phyloP scores from a whole-genome alignment of 53 echinoderm and acorn worm genomes.

The Hippasteria phrygiana region DNA sequence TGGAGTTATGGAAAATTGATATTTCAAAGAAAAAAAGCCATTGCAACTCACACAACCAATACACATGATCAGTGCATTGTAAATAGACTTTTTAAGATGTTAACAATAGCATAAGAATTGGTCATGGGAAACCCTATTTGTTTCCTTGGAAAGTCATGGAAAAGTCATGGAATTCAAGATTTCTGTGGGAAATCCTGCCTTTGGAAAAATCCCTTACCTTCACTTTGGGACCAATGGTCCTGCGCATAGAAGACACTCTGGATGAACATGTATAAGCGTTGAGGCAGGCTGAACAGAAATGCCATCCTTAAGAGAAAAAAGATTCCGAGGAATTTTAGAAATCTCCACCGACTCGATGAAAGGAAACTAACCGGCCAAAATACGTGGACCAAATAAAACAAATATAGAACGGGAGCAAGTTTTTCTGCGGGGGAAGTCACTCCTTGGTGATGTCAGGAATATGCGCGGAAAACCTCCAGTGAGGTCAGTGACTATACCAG shows the following conservation, averaged over 20 bases:
- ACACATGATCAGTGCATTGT: no score
- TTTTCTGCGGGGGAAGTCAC: background rate
- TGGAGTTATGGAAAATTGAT: no score
- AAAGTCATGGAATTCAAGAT: no score
- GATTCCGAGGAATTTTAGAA: conserved; percentile 4
- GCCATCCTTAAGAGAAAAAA: conserved; percentile 17
- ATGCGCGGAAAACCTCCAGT: background rate
- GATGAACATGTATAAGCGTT: conserved; percentile 70
- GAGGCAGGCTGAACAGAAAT: conserved; percentile 68
- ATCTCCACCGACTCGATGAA: background rate
- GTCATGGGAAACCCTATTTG: no score
- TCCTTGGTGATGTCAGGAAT: conserved; percentile 1
- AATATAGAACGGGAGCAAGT: background rate
- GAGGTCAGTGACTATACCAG: conserved; percentile 52
- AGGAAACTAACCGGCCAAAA: background rate
- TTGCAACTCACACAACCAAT: no score
- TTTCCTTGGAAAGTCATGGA: no score
- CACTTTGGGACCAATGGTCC: conserved; percentile 47
- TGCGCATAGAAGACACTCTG: conserved; percentile 67
- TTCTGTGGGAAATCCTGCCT: no score
- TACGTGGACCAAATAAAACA: background rate
- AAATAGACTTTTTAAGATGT: no score
- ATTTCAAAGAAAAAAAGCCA: no score
- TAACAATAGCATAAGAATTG: no score
- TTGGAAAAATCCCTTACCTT: background rate